phyloP scores from a whole-genome alignment of 2,797 vertebrate species.

The Chelmon rostratus region DNA sequence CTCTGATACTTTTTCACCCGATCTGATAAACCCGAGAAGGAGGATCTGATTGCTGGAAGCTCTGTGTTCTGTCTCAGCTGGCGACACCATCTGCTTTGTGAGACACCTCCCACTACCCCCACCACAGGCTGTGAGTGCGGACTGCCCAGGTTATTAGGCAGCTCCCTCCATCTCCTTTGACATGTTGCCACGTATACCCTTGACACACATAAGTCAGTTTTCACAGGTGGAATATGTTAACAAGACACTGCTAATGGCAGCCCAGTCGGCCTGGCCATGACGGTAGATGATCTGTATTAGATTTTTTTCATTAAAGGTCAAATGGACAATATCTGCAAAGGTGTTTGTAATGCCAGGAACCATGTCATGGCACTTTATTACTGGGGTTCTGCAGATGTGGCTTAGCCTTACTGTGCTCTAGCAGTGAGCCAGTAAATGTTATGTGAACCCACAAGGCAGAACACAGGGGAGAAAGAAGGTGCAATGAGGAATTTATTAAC shows the following conservation, averaged over 20 bases:
- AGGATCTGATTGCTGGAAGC: background rate
- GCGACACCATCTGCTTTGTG: background rate
- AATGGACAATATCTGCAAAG: conserved; percentile 12
- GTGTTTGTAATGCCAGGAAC: background rate
- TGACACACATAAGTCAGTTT: background rate
- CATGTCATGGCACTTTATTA: background rate
- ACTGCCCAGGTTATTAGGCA: background rate
- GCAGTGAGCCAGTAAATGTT: background rate
- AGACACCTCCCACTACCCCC: background rate
- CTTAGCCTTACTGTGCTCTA: background rate
- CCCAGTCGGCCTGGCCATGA: background rate
- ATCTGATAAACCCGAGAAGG: conserved; percentile 27
- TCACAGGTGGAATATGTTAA: background rate
- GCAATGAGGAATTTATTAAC: too few relatives aligned
- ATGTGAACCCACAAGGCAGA: too few relatives aligned
- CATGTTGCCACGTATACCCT: background rate
- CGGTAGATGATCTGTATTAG: conserved; percentile 1
- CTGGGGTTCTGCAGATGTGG: background rate
- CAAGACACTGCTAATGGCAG: background rate
- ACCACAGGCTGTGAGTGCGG: background rate
- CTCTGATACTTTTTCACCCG: conserved; percentile 22
- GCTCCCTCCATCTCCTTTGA: conserved; percentile 21
- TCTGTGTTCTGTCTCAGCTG: conserved; percentile 19
- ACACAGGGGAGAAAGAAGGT: too few relatives aligned
- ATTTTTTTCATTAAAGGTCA: background rate